A percentile compares a stretch with the other conserved stretches of the same genome.
Conservation (phyloP, 2,888 invertebrate species). For the Drosophila acutilabella region DNA sequence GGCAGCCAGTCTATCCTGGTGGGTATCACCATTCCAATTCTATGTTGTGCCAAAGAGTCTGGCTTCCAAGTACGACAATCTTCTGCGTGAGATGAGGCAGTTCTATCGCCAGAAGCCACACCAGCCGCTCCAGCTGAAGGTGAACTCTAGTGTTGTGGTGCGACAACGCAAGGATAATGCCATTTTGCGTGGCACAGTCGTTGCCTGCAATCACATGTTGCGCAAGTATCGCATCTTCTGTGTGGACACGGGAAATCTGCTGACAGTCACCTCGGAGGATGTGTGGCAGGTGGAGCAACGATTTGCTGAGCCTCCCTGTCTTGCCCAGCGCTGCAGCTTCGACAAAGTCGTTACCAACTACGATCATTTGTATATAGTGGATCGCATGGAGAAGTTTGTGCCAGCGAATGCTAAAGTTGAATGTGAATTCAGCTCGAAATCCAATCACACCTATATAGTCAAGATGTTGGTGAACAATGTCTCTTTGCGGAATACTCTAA, state of each 20-base stretch:
- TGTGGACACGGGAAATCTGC: conserved; percentile 91
- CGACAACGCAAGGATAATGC: conserved; percentile 90
- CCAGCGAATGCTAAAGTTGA: conserved; percentile 77
- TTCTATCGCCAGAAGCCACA: conserved; percentile 87
- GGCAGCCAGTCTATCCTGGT: conserved; percentile 90
- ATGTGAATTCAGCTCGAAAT: conserved; percentile 80
- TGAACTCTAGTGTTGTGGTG: conserved; percentile 89
- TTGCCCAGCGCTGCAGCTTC: conserved; percentile 90
- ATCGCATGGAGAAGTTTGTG: conserved; percentile 83
- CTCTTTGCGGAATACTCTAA: conserved; percentile 77
- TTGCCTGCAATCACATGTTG: conserved; percentile 86
- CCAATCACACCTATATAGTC: conserved; percentile 71
- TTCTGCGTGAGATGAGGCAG: conserved; percentile 90
- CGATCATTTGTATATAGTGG: conserved; percentile 84
- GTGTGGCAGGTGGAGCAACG: conserved; percentile 90
- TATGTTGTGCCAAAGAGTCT: conserved; percentile 87
- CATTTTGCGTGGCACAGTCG: conserved; percentile 89
- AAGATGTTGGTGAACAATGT: conserved; percentile 82
- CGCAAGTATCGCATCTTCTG: conserved; percentile 89
- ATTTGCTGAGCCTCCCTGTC: conserved; percentile 88
- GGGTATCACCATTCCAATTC: conserved; percentile 90
- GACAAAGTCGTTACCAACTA: conserved; percentile 87
- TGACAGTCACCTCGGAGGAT: conserved; percentile 87
- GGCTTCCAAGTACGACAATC: conserved; percentile 87
- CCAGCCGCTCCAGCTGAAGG: conserved; percentile 84